phyloP scores from a whole-genome alignment of 2,797 vertebrate species.

The Notolepis coatsorum region DNA sequence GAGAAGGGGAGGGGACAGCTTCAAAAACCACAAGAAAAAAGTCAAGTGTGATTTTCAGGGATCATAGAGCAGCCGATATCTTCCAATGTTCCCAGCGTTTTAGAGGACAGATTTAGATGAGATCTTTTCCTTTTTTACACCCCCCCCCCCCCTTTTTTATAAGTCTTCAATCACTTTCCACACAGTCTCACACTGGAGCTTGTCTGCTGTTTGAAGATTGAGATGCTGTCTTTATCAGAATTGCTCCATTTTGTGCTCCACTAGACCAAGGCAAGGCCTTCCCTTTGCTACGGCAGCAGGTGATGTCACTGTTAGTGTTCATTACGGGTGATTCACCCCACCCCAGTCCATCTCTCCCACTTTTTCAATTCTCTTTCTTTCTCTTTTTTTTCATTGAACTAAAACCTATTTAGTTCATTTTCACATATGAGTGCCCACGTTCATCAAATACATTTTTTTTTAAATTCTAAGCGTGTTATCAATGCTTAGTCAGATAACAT shows the following conservation, averaged over 20 bases:
- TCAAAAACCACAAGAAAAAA: background rate
- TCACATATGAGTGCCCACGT: too few species aligned
- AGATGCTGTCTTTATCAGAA: conserved; percentile 49
- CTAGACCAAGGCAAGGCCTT: conserved; percentile 42
- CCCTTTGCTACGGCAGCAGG: conserved; percentile 35
- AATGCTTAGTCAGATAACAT: too few species aligned
- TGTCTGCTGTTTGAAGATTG: conserved; percentile 25
- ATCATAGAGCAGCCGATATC: background rate
- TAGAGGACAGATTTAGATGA: background rate
- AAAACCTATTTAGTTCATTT: too few species aligned
- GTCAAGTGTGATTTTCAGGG: background rate
- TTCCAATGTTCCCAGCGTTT: background rate
- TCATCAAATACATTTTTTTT: too few species aligned
- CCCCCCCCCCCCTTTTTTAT: too few species aligned
- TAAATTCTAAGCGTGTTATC: too few species aligned
- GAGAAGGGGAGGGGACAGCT: background rate
- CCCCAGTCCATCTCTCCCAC: too few species aligned
- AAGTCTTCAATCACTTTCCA: background rate
- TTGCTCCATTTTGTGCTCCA: conserved; percentile 61
- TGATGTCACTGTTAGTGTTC: conserved; percentile 17
- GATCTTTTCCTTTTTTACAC: too few species aligned
- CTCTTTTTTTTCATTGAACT: too few species aligned
- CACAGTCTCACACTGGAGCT: background rate
- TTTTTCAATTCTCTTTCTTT: too few species aligned
- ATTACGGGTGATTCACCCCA: too few species aligned